phyloP scores from a whole-genome alignment of 2,113 vertebrate genomes.

The Nothobranchius kuhntae region DNA sequence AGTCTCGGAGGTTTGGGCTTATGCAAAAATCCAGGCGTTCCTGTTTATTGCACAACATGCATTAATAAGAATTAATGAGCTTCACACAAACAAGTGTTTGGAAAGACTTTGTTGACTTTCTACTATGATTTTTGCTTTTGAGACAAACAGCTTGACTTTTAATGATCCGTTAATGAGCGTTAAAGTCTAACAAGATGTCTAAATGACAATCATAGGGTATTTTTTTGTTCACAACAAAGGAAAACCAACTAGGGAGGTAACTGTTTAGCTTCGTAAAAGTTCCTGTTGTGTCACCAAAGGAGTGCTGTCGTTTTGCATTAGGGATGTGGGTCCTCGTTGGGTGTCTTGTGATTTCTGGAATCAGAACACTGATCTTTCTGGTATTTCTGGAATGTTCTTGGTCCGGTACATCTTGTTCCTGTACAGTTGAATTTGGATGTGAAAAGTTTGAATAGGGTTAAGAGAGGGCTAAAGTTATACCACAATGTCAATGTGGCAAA shows the following conservation, averaged over 20 bases:
- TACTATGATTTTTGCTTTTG: constrained; percentile 1
- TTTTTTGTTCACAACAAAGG: too few species aligned
- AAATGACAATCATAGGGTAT: too few species aligned
- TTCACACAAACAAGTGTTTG: neutral
- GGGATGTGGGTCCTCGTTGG: neutral
- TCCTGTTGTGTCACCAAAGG: too few species aligned
- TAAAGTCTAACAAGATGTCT: neutral
- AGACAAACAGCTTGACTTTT: neutral
- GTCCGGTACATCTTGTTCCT: neutral
- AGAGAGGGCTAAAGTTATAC: too few species aligned
- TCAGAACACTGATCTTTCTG: neutral
- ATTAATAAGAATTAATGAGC: neutral
- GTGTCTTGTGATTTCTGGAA: neutral
- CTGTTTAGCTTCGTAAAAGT: too few species aligned
- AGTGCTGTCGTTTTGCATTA: too few species aligned
- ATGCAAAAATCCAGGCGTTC: constrained; percentile 63
- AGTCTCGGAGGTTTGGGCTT: constrained; percentile 47
- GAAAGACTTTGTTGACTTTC: neutral
- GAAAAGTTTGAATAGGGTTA: neutral
- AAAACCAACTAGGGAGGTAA: neutral
- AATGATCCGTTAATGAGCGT: neutral
- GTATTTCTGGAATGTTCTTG: neutral
- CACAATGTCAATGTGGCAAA: neutral
- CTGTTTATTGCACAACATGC: constrained; percentile 31
- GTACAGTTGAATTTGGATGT: neutral